These are phyloP conservation scores for Anolis carolinensis DNA, from an alignment of 2,113 vertebrate species.

Conservation along the genomic window DNA sequence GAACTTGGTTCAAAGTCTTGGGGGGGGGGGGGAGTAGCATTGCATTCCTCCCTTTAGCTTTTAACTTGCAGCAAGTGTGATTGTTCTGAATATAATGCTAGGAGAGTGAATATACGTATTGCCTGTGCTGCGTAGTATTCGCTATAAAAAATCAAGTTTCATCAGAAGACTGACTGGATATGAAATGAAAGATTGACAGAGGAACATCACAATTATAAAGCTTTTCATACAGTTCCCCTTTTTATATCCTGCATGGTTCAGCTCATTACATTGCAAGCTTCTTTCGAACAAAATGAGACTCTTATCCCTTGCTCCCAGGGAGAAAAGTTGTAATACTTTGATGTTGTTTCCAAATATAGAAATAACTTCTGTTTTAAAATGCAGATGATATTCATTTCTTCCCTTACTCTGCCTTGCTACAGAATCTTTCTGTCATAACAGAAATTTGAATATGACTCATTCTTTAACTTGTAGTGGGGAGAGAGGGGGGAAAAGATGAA, in stretches of 20 bases:
- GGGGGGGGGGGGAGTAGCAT: no score
- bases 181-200: slow-evolving; percentile 39
- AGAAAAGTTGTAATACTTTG: slow-evolving; percentile 27
- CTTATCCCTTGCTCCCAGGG: slow-evolving; percentile 25
- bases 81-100: background rate
- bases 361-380: slow-evolving; percentile 46
- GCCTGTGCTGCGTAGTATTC: slow-evolving; percentile 37
- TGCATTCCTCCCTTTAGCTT: slow-evolving; percentile 25
- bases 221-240: slow-evolving; percentile 25
- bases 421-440: slow-evolving; percentile 10
- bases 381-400: background rate
- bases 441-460: slow-evolving; percentile 27
- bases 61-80: background rate
- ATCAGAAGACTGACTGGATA: slow-evolving; percentile 45
- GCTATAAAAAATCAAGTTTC: slow-evolving; percentile 34
- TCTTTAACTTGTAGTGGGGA: background rate
- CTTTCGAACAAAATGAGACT: slow-evolving; percentile 32
- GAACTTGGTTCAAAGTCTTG: background rate
- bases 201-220: slow-evolving; percentile 31
- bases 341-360: slow-evolving; percentile 19
- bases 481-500: rapidly evolving
- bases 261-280: slow-evolving; percentile 37
- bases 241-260: slow-evolving; percentile 18
- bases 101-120: slow-evolving; percentile 1
- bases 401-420: background rate